Evolutionary conservation across 2,113 vertebrate genomes (phyloP).

Genomic region (Mohoua ochrocephala): DNA sequence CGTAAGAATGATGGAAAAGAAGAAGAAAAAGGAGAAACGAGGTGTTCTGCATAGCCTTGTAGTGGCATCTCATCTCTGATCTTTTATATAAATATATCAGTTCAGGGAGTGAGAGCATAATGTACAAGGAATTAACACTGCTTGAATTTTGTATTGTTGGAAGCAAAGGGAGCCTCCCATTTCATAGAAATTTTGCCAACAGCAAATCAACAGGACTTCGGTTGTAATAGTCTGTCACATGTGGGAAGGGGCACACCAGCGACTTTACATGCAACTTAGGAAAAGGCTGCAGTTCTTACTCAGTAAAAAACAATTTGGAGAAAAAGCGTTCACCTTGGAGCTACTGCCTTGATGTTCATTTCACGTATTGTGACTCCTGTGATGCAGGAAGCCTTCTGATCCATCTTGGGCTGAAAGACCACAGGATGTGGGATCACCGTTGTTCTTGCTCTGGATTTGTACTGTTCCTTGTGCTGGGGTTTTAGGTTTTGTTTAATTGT

Average conservation of each 20-base stretch:
- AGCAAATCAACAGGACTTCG: not conserved
- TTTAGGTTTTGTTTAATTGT: not conserved
- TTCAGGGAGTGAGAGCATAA: not conserved
- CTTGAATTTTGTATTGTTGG: not conserved
- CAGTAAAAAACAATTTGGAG: not conserved
- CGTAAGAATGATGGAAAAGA: not conserved
- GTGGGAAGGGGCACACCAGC: not conserved
- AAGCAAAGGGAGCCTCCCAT: not conserved
- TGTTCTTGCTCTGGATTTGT: not conserved
- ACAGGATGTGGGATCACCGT: not conserved
- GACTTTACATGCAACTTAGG: not conserved
- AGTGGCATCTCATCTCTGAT: not conserved
- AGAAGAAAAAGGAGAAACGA: not conserved
- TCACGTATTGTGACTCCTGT: not conserved
- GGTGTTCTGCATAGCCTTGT: not conserved
- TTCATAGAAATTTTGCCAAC: not conserved
- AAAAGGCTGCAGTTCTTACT: not conserved
- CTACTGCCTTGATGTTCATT: not conserved
- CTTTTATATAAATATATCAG: not conserved
- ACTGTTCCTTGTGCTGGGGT: not conserved
- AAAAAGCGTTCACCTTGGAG: not conserved
- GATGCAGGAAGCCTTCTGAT: not conserved
- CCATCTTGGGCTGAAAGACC: not conserved
- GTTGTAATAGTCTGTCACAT: not conserved
- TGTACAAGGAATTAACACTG: not conserved